Base-by-base conservation (phyloP, 2,888 invertebrate genomes). In the Synergus japonicus region DNA sequence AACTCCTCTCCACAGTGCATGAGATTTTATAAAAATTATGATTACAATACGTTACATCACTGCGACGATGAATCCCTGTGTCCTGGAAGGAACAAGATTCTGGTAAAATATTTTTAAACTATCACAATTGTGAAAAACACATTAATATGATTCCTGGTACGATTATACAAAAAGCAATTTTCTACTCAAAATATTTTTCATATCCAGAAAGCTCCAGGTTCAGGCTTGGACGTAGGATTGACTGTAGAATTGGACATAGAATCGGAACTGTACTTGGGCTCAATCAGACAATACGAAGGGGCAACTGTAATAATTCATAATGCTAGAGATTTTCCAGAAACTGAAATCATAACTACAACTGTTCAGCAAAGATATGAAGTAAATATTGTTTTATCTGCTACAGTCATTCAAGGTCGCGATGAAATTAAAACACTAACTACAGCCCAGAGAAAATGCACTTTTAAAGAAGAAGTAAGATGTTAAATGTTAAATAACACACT, bases 251-350 rank as follows among this genome's bases (percentile, higher is more conserved):
- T 73, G 5, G 5, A 73, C n/a, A 7, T 73, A 29, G 29, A n/a
- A n/a, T n/a, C 54, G 10, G 12, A 73, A 18, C 9, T n/a, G 0
- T 73, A 73, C 37, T n/a, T 37, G n/a, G 41, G 41, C n/a, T 41
- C 73, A 49, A 54, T 12, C 4, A 54, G 37, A 12, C n/a, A 58
- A 10, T 54, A 73, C 10, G 3, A 9, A 0, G 73, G 89, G 10
- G 87, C 88, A 0, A 86, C 93, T 93, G 85, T 93, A 8, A 83
- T 93, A 1, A 78, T 94, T 29, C 92, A 89, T 73, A 93, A 93
- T 76, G 93, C 93, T 0, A 91, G 92, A 58, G 93, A 93, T 81
- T 94, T 90, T 78, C 93, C 93, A 4, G 94, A 94, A 85, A 92
- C 92, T 0, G 92, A 93, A 1, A 86, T 93, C 0, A 77, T 89